These are phyloP conservation scores for Acanthosepion pharaonis DNA, from an alignment of 2,888 invertebrate genomes.

Conservation along the genomic window DNA sequence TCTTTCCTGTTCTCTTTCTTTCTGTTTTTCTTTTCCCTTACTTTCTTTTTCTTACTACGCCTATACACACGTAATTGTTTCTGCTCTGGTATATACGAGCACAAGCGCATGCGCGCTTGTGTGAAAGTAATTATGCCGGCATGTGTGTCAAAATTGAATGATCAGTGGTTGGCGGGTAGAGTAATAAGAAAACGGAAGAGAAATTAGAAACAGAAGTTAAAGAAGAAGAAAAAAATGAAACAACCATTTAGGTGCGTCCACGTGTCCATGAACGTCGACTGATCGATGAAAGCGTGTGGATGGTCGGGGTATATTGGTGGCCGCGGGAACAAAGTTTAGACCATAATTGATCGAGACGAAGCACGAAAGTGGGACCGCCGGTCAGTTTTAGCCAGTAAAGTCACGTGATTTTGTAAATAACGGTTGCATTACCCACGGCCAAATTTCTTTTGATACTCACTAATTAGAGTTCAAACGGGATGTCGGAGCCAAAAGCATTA, in stretches of 20 bases:
- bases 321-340: neutral
- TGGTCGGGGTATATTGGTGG: neutral
- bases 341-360: neutral
- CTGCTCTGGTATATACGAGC: neutral
- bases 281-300: neutral
- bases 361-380: neutral
- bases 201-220: neutral
- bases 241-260: neutral
- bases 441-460: neutral
- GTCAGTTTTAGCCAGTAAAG: neutral
- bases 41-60: neutral
- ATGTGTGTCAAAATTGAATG: neutral
- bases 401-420: slow-evolving; percentile 33
- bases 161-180: neutral
- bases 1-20: too few relatives aligned
- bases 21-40: too few relatives aligned
- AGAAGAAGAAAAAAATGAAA: neutral
- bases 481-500: neutral
- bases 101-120: neutral
- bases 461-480: neutral
- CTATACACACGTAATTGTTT: neutral
- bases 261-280: neutral
- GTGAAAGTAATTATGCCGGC: neutral
- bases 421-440: neutral
- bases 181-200: neutral